Percentiles rank a stretch among this genome's conserved stretches.
These are phyloP conservation scores for Pteria penguin DNA, from an alignment of 2,888 invertebrate genomes.

Conservation along the genomic window DNA sequence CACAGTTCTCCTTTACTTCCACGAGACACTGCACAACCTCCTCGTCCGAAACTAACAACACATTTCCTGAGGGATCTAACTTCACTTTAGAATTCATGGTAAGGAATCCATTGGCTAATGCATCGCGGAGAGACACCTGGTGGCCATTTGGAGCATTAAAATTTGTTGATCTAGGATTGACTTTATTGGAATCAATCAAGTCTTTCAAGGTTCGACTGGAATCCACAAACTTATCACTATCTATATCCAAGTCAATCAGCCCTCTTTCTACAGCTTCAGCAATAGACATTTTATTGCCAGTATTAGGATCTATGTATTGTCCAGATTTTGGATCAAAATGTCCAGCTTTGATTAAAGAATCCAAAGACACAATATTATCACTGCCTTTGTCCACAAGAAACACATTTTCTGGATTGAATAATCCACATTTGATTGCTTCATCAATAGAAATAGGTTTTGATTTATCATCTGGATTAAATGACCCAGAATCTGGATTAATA, in stretches of 20 bases:
- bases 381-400: conserved; percentile 75
- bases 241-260: conserved; percentile 68
- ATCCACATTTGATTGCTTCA: conserved; percentile 87
- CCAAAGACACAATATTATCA: conserved; percentile 71
- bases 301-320: conserved; percentile 85
- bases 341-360: conserved; percentile 69
- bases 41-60: conserved; percentile 70
- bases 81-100: conserved; percentile 86
- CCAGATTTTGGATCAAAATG: conserved; percentile 83
- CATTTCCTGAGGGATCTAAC: conserved; percentile 68
- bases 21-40: conserved; percentile 73
- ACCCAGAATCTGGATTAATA: conserved; percentile 80
- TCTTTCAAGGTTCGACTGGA: conserved; percentile 69
- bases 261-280: conserved; percentile 91
- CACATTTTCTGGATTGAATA: conserved; percentile 69
- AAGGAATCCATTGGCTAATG: conserved; percentile 86
- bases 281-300: conserved; percentile 84
- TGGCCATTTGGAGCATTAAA: conserved; percentile 80
- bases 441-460: conserved; percentile 83
- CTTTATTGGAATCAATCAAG: conserved; percentile 70
- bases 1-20: conserved; percentile 73
- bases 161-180: conserved; percentile 68
- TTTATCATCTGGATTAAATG: conserved; percentile 77
- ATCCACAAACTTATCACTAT: conserved; percentile 69
- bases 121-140: conserved; percentile 83